Base-by-base conservation (phyloP, 2,888 invertebrate genomes). In the Drosophila leonis region DNA sequence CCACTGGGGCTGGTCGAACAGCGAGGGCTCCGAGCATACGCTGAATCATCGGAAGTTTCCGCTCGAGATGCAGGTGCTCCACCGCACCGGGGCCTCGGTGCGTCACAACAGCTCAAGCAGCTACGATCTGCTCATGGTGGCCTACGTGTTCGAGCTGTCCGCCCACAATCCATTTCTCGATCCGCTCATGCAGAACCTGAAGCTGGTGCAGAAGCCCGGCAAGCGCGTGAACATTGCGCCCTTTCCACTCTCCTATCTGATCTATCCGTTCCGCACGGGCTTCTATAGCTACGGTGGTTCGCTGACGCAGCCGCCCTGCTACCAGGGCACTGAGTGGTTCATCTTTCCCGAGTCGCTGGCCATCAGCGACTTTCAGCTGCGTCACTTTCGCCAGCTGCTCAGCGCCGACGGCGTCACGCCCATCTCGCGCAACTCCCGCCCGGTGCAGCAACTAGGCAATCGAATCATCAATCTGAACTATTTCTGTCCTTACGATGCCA, bases 291-390 rank as follows among this genome's bases (percentile, higher is more conserved):
- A 95, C 82, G 91, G 91, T 4, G 95, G 95, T 1, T 95, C 95
- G 0, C 82, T 95, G 15, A 94, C 94, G 0, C 93, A 93, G 66
- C 95, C 95, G 6, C 95, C 95, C 0, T 95, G 94, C 80, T 94
- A 93, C n/a, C 94, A 95, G 88, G 94, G 94, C 10, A 94, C 94
- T 6, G 93, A 94, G 52, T 95, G 95, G 95, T 94, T 95, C 72
- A 88, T 95, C n/a, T 94, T 94, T 63, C 94, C 94, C 0, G 94
- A 95, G 81, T 93, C 94, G 0, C 86, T 95, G 69, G 92, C 94
- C 33, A 94, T 95, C 61, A 94, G 95, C 8, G 91, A 93, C 10
- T 90, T 91, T 29, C 95, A 95, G 82, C 66, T 93, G 27, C 89
- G 90, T 39, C 91, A 92, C 65, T 93, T 93, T 64, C 90, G 93